Evolutionary conservation across 1,140 invertebrate genomes (phyloP).

Genomic region (Zaprionus africanus): DNA sequence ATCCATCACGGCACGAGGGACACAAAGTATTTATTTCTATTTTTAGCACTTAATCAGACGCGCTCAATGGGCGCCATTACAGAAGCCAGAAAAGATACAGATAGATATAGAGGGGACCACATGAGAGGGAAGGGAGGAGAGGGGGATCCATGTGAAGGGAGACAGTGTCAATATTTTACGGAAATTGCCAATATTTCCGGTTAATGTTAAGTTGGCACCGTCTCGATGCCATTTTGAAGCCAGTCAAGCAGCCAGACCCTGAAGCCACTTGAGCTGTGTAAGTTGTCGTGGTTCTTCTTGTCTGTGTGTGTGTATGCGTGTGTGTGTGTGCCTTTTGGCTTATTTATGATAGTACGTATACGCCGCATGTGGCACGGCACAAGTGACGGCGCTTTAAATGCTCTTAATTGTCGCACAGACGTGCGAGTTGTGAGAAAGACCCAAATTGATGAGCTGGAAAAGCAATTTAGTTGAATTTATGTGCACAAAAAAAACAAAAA

Average conservation of each 20-base stretch:
- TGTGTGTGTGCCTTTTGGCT: background rate
- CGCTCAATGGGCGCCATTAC: constrained; percentile 64
- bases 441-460: constrained; percentile 72
- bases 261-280: constrained; percentile 34
- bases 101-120: too few species aligned
- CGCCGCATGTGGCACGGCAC: constrained; percentile 38
- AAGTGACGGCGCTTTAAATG: constrained; percentile 34
- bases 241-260: constrained; percentile 11
- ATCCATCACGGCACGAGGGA: constrained; percentile 34
- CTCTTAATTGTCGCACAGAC: constrained; percentile 64
- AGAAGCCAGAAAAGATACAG: constrained; percentile 20
- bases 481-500: constrained; percentile 19
- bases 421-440: constrained; percentile 2
- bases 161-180: constrained; percentile 66
- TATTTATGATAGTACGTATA: constrained; percentile 66
- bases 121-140: too few species aligned
- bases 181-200: constrained; percentile 81
- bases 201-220: constrained; percentile 64
- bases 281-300: constrained; percentile 1
- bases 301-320: background rate
- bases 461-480: constrained; percentile 72
- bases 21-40: constrained; percentile 68
- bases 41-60: constrained; percentile 80
- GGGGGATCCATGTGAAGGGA: background rate
- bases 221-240: constrained; percentile 26